Conservation (phyloP, 2,113 vertebrate species). For the Myotis davidii region DNA sequence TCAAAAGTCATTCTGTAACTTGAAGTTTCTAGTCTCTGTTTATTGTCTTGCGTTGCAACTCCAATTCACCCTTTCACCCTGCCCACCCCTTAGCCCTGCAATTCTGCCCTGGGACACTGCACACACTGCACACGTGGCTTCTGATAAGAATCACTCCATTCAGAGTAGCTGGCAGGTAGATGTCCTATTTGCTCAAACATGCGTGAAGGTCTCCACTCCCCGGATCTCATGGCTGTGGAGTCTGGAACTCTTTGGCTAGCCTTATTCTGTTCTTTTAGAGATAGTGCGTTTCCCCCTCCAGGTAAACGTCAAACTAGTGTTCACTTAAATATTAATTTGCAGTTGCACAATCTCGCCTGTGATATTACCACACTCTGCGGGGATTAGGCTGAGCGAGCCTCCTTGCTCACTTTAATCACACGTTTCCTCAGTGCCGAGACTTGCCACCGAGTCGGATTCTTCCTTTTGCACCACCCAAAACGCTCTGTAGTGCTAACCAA, state of each 20-base stretch:
- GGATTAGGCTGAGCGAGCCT: slow-evolving; percentile 78
- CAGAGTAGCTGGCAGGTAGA: slow-evolving; percentile 12
- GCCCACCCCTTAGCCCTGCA: not conserved
- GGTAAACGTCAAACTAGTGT: slow-evolving; percentile 72
- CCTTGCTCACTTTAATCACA: slow-evolving; percentile 78
- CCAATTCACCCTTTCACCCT: slow-evolving; percentile 27
- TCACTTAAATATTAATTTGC: slow-evolving; percentile 83
- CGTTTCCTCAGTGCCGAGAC: slow-evolving; percentile 77
- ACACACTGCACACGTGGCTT: not conserved
- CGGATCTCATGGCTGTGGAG: accelerated
- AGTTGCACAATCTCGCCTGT: slow-evolving; percentile 64
- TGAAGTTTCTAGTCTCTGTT: slow-evolving; percentile 39
- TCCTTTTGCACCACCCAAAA: slow-evolving; percentile 65
- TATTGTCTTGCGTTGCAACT: not conserved
- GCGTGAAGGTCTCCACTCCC: slow-evolving; percentile 55
- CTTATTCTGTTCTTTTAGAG: slow-evolving; percentile 63
- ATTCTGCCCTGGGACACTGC: slow-evolving; percentile 36
- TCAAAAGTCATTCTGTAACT: not conserved
- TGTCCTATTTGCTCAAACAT: slow-evolving; percentile 53
- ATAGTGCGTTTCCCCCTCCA: slow-evolving; percentile 54
- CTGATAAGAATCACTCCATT: slow-evolving; percentile 65
- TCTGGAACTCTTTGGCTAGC: slow-evolving; percentile 17
- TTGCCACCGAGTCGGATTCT: slow-evolving; percentile 56
- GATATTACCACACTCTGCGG: slow-evolving; percentile 62
- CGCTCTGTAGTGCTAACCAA: slow-evolving; percentile 75